Conservation (phyloP, 2,113 vertebrate species). For the Phycodurus eques region DNA sequence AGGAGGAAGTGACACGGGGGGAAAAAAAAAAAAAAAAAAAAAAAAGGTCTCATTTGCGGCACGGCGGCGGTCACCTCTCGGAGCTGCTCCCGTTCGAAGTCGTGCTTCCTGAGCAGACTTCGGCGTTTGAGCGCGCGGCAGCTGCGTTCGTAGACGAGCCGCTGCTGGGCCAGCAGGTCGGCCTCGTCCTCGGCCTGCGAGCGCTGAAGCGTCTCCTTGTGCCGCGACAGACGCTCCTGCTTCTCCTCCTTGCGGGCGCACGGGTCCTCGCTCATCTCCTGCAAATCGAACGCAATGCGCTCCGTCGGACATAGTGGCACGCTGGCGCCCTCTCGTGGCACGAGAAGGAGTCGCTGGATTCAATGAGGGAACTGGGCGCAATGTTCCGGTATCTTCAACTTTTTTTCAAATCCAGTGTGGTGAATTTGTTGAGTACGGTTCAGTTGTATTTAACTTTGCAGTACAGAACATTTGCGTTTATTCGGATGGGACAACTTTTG, state of each 20-base stretch:
- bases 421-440: too few species aligned
- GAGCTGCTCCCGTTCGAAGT: conserved; percentile 97
- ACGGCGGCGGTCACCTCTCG: conserved; percentile 80
- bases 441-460: too few species aligned
- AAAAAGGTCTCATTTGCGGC: too few species aligned
- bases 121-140: conserved; percentile 93
- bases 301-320: too few species aligned
- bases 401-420: too few species aligned
- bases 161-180: conserved; percentile 92
- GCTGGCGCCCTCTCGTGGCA: neutral
- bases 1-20: too few species aligned
- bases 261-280: conserved; percentile 97
- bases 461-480: too few species aligned
- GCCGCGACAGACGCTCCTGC: conserved; percentile 95
- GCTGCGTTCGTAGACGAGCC: conserved; percentile 95
- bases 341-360: neutral
- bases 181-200: conserved; percentile 98
- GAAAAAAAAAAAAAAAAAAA: too few species aligned
- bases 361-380: too few species aligned
- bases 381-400: too few species aligned
- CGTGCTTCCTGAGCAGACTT: conserved; percentile 88
- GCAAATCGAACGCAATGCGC: neutral
- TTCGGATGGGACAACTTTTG: too few species aligned
- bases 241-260: conserved; percentile 97
- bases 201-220: conserved; percentile 98